Base-by-base conservation (phyloP, 2,113 vertebrate genomes). In the Myocastor coypus region DNA sequence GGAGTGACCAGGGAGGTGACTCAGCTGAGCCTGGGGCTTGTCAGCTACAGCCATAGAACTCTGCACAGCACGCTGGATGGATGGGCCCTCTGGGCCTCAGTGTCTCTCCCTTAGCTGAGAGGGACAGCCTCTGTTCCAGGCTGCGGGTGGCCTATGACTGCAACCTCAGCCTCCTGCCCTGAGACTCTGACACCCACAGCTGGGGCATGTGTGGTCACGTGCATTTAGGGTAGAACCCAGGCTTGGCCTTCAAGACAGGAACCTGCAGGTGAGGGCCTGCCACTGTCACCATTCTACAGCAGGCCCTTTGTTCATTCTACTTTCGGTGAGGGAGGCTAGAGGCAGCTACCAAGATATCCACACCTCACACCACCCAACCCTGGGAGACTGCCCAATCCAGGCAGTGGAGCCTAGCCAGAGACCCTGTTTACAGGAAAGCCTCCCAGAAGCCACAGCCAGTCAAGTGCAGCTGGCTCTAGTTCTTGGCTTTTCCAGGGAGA, bases 221-320 rank as follows among this genome's bases (percentile, higher is more conserved):
- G 32, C 26, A 42, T 20, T 30, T 66, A 77, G 52, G n/a, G 68
- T 0, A 17, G 13, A 34, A 55, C 42, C 34, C 7, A 17, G 40
- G 20, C 63, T 80, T 52, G 22, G 37, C 3, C 16, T 50, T 26
- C 8, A 4, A 34, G 71, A 91, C 34, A 34, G 11, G 34, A 64
- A 24, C n/a, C n/a, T 24, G 20, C 30, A 42, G 13, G 22, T 4
- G 3, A 3, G 1, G 19, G 66, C 55, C 84, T 82, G 52, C 13
- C 7, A 3, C 8, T 1, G 12, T 52, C 75, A 37, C 14, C 0
- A 0, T 42, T 13, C 61, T 0, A 5, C 30, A n/a, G 14, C 55
- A 40, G 3, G 61, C 55, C 59, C 34, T 55, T 52, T n/a, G 3
- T 52, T 50, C 16, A n/a, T 2, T 19, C 77, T 10, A 5, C 37